Conservation (phyloP, 2,113 vertebrate genomes). For the Connochaetes taurinus region DNA sequence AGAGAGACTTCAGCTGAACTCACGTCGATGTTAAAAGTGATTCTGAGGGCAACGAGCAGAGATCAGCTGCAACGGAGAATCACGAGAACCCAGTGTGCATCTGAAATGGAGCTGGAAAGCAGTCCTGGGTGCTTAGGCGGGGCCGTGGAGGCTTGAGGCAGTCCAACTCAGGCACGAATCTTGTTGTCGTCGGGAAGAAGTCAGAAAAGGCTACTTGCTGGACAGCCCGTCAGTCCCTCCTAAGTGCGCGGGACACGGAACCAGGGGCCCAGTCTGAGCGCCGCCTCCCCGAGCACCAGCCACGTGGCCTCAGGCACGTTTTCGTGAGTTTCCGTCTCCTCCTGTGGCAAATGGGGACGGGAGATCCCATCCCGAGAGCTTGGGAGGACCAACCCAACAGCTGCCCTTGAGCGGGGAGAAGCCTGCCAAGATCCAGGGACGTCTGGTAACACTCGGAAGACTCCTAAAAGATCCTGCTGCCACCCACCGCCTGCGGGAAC, state of each 20-base stretch:
- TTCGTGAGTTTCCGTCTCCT: neutral
- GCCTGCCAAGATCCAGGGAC: fast-evolving
- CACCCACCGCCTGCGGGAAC: too few species aligned
- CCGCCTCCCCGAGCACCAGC: fast-evolving
- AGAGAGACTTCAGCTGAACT: neutral
- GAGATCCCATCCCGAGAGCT: neutral
- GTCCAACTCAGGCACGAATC: neutral
- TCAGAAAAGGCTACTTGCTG: neutral
- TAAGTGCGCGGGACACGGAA: fast-evolving
- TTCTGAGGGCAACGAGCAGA: neutral
- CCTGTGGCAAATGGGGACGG: fast-evolving
- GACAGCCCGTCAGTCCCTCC: too few species aligned
- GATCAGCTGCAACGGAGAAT: fast-evolving
- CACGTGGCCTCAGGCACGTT: fast-evolving
- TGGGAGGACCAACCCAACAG: neutral
- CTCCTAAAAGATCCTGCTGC: fast-evolving
- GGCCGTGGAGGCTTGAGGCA: neutral
- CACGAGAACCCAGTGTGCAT: neutral
- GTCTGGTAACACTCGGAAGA: too few species aligned
- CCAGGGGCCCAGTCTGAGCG: neutral
- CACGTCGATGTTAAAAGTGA: neutral
- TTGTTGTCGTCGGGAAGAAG: neutral
- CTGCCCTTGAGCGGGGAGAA: fast-evolving
- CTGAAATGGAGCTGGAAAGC: neutral
- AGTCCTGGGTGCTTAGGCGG: neutral